Percentiles rank a stretch among this genome's conserved stretches.
Evolutionary conservation across 2,113 vertebrate species (phyloP).

Genomic region (Toxotes jaculatrix): DNA sequence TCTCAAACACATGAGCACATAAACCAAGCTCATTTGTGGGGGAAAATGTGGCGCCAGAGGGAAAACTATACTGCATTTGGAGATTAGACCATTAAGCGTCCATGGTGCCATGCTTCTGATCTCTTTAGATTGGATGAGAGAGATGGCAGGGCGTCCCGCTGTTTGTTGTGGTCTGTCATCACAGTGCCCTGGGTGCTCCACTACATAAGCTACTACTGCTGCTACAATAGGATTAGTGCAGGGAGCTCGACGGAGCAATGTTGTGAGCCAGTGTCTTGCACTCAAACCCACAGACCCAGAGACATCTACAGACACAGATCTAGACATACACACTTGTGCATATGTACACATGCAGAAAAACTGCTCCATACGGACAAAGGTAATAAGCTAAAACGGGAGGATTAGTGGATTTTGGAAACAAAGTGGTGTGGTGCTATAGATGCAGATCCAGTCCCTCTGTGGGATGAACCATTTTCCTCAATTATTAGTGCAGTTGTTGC

Average conservation of each 20-base stretch:
- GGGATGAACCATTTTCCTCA: constrained; percentile 32
- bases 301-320: neutral
- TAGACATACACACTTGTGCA: neutral
- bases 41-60: neutral
- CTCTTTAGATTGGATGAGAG: constrained; percentile 44
- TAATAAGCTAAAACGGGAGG: constrained; percentile 56
- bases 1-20: neutral
- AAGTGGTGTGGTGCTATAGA: constrained; percentile 8
- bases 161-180: constrained; percentile 53
- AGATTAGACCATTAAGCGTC: constrained; percentile 1
- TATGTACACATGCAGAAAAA: neutral
- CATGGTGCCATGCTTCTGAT: constrained; percentile 35
- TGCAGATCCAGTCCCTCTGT: constrained; percentile 23
- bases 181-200: constrained; percentile 41
- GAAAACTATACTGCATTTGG: constrained; percentile 11
- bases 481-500: constrained; percentile 36
- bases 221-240: constrained; percentile 62
- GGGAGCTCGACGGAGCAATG: constrained; percentile 9
- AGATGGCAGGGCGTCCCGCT: neutral
- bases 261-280: neutral
- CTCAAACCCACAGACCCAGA: neutral
- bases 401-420: constrained; percentile 57
- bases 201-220: constrained; percentile 32
- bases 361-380: constrained; percentile 18
- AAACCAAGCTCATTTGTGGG: neutral